phyloP scores from a whole-genome alignment of 1,140 invertebrate genomes.

The Holotrichia oblita region DNA sequence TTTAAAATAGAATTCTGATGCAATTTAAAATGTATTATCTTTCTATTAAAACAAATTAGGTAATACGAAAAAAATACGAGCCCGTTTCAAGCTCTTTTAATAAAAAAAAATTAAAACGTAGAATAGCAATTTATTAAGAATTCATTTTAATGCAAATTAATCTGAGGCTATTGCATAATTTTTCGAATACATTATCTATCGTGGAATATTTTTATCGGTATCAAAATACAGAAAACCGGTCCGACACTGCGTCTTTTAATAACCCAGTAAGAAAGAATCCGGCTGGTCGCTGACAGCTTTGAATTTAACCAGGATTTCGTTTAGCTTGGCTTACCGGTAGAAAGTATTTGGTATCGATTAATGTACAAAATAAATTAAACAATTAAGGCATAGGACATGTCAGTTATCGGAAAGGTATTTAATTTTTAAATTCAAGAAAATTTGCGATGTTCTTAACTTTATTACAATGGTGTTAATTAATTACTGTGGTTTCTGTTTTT shows the following conservation, averaged over 20 bases:
- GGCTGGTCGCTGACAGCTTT: slow-evolving; percentile 22
- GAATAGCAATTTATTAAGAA: not conserved
- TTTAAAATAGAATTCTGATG: not conserved
- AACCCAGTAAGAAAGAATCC: not conserved
- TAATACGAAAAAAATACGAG: no score
- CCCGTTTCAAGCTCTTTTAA: no score
- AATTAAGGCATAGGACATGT: slow-evolving; percentile 45
- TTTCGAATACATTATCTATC: not conserved
- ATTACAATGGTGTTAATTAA: not conserved
- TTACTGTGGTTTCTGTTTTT: slow-evolving; percentile 40
- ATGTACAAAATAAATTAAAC: slow-evolving; percentile 29
- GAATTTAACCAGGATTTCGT: slow-evolving; percentile 12
- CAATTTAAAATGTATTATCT: not conserved
- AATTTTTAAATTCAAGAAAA: slow-evolving; percentile 23
- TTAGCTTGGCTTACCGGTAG: slow-evolving; percentile 26
- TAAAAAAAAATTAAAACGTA: not conserved
- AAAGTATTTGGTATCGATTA: slow-evolving; percentile 42
- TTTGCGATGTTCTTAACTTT: slow-evolving; percentile 32
- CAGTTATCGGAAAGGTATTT: slow-evolving; percentile 51
- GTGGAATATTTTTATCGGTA: not conserved
- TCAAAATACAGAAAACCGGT: slow-evolving; percentile 24
- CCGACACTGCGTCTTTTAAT: not conserved
- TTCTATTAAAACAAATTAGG: not conserved
- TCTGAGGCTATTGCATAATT: not conserved
- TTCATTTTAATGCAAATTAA: not conserved